Evolutionary conservation across 2,797 vertebrate species (phyloP), one percentile per base, ranked within the genome.

Genomic region (Lagocephalus sceleratus): DNA sequence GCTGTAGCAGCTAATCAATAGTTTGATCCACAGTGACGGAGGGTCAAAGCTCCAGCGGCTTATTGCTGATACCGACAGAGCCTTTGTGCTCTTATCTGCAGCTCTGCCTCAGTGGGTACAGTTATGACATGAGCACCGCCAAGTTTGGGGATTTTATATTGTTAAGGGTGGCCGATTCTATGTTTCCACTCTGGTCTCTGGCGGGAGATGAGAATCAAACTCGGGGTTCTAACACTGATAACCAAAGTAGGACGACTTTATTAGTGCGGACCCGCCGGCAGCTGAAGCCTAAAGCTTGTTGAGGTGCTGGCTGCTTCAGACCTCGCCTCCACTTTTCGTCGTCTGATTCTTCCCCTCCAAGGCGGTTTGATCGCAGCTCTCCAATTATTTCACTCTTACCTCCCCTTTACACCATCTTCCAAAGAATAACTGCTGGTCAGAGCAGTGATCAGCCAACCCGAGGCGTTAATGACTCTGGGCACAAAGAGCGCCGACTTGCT

Each of bases 351-450:
- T 57, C 6, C 55, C 5, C 32, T 35, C 65, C 19, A 57, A 51
- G 45, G 39, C 32, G 60, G 59, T 75, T 85, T 77, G 47, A 49
- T 43, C 49, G 46, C 41, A 51, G 56, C 69, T 60, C 46, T 75
- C 77, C 77, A 83, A 85, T 86, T 83, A 83, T 85, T 78, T 78
- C 67, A 60, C 62, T 66, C 74, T 72, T 71, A 71, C 64, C 26
- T 47, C 32, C 11, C 54, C 58, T 63, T 63, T 68, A 68, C 53
- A 78, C 53, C 68, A 54, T 10, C 47, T 72, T 73, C 72, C 61
- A 71, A 39, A 50, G 71, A 74, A 76, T 68, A 82, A 81, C 71
- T 61, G 63, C 51, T 59, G 46, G 76, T 85, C 78, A 71, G 79
- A 81, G 76, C 74, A 20, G 61, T 71, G 72, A 84, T 75, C 69